Conservation (phyloP, 64 coral and sea anemone genomes). For the Orbicella faveolata region DNA sequence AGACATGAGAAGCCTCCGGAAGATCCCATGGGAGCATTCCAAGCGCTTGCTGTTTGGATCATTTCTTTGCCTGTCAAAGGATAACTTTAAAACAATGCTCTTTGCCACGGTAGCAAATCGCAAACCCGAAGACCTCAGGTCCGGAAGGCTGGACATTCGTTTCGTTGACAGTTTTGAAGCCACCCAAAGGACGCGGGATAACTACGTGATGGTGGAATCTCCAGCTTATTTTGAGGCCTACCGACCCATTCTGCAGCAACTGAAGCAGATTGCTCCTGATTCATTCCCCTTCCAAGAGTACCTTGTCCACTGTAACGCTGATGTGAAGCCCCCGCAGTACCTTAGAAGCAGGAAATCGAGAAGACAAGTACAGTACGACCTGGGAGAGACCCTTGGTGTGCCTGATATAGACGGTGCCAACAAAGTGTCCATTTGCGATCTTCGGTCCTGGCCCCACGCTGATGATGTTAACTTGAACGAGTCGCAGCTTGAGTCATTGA, state of each 20-base stretch:
- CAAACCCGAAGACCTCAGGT: conserved; percentile 51
- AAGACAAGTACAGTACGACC: conserved; percentile 13
- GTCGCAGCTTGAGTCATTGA: conserved; percentile 78
- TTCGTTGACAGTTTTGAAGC: conserved; percentile 47
- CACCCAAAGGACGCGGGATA: conserved; percentile 24
- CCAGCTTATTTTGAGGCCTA: conserved; percentile 70
- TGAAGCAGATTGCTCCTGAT: conserved; percentile 48
- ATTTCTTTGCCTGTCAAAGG: conserved; percentile 62
- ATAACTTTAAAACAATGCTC: conserved; percentile 51
- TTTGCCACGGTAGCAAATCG: conserved; percentile 77
- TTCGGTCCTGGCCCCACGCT: conserved; percentile 54
- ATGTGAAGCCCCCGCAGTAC: conserved; percentile 68
- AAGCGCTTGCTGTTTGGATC: conserved; percentile 81
- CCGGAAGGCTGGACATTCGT: conserved; percentile 58
- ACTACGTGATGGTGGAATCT: conserved; percentile 42
- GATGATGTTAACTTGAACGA: conserved; percentile 54
- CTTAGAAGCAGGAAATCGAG: conserved; percentile 4
- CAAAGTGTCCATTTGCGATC: conserved; percentile 50
- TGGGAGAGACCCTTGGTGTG: conserved; percentile 14
- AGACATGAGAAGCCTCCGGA: conserved; percentile 34
- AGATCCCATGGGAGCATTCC: conserved; percentile 74
- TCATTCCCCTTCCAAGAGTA: conserved; percentile 44
- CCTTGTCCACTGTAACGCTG: conserved; percentile 57
- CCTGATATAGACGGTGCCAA: neutral
- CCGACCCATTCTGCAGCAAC: conserved; percentile 65